Base-by-base conservation (phyloP, 2,113 vertebrate species). In the Cephalopterus ornatus region DNA sequence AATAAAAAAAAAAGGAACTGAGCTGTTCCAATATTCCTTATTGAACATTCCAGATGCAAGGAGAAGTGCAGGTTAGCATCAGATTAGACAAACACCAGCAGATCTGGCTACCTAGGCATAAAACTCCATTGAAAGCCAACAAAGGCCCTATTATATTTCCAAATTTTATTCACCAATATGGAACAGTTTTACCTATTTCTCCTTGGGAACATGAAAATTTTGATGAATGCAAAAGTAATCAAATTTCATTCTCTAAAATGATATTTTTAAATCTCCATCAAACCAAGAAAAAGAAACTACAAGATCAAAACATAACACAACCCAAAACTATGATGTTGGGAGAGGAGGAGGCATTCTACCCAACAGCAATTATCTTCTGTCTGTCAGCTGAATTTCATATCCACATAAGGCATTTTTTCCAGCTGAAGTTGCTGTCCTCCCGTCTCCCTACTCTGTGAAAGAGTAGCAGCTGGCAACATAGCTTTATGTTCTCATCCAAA, bases 381-480 rank as follows among this genome's bases (percentile, higher is more conserved):
- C 79, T 92, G 59, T 89, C 84, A 88, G 66, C 49, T 87, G 53
- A 76, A 93, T 92, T 92, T 96, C 80, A 41, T 58, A 92, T 41
- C 74, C n/a, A 79, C 41, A 67, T 55, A 42, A 30, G 49, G 52
- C 61, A 44, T 52, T 66, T 95, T 95, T 92, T 73, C 62, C 74
- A 95, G 89, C 58, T 94, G 66, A 93, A 91, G 44, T 35, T 96
- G 85, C 81, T 95, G 58, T 70, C 32, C 58, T 87, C 58, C 66
- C 53, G 66, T 49, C 67, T 95, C 88, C 41, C 67, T 83, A 5
- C 46, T 79, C 78, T n/a, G 47, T 88, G 70, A 82, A 78, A 96
- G 58, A 76, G 74, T 17, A 96, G 74, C 94, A 96, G 95, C 95
- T 95, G 93, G 62, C 83, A 85, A 93, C 28, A 74, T 27, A 95